Conservation (phyloP, 2,888 invertebrate genomes). For the Caenorhabditis sp. region DNA sequence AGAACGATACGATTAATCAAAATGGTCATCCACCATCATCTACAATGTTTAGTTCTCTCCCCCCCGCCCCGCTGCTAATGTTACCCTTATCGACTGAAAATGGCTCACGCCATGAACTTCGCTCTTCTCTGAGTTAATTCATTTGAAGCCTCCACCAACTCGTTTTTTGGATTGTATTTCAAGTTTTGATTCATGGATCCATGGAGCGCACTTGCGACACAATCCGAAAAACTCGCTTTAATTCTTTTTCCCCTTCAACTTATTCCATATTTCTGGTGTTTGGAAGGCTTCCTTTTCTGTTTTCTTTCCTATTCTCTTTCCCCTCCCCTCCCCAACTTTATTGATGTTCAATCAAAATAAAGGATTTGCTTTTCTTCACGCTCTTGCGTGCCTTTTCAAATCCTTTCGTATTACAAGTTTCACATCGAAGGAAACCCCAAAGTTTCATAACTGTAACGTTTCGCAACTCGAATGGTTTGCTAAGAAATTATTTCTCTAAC, state of each 20-base stretch:
- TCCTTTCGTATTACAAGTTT: too few relatives aligned
- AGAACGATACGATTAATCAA: not conserved
- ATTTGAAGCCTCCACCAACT: slow-evolving; percentile 9
- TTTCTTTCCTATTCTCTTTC: not conserved
- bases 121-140: slow-evolving; percentile 53
- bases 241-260: not conserved
- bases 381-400: too few relatives aligned
- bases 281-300: slow-evolving; percentile 3
- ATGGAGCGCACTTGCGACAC: not conserved
- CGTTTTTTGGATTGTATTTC: not conserved
- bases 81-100: not conserved
- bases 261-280: slow-evolving; percentile 11
- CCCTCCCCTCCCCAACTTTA: not conserved
- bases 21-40: slow-evolving; percentile 5
- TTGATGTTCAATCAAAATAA: not conserved
- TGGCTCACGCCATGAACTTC: slow-evolving; percentile 22
- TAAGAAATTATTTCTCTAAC: too few relatives aligned
- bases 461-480: too few relatives aligned
- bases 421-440: too few relatives aligned
- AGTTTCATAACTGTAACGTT: too few relatives aligned
- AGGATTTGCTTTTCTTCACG: slow-evolving; percentile 19
- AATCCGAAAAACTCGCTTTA: not conserved
- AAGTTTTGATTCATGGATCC: too few relatives aligned
- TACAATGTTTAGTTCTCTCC: not conserved
- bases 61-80: too few relatives aligned